A percentile compares a stretch with the other conserved stretches of the same genome.
These are phyloP conservation scores for Trissolcus basalis DNA, from an alignment of 1,140 invertebrate species.

Conservation along the genomic window DNA sequence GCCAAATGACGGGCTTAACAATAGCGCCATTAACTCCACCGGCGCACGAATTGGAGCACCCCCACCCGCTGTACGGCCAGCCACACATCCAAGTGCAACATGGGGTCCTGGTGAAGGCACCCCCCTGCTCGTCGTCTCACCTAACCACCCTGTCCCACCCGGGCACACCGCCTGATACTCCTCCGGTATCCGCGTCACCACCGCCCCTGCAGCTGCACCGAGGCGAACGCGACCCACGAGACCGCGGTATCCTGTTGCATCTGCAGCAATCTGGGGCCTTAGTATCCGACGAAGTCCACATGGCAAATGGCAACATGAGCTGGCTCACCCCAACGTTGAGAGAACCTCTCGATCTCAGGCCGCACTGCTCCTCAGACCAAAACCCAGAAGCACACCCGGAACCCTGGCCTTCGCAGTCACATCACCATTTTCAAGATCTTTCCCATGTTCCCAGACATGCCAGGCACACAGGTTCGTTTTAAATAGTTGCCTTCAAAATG, in stretches of 20 bases:
- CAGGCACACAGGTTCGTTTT: conserved; percentile 66
- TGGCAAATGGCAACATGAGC: conserved; percentile 77
- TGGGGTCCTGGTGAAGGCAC: conserved; percentile 68
- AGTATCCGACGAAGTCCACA: conserved; percentile 67
- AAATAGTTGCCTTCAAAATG: neutral
- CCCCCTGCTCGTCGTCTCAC: conserved; percentile 66
- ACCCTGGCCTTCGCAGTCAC: conserved; percentile 66
- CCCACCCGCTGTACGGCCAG: conserved; percentile 73
- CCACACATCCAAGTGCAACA: conserved; percentile 70
- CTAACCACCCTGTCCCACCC: conserved; percentile 77
- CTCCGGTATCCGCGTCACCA: conserved; percentile 79
- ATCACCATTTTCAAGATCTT: conserved; percentile 73
- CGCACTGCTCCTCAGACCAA: conserved; percentile 78
- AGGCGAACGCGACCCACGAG: conserved; percentile 63
- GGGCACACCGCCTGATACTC: conserved; percentile 87
- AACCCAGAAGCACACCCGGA: conserved; percentile 63
- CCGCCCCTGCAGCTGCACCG: conserved; percentile 77
- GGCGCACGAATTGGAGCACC: conserved; percentile 77
- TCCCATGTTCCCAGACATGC: conserved; percentile 65
- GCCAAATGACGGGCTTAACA: conserved; percentile 62
- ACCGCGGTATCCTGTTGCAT: conserved; percentile 64
- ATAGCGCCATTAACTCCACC: conserved; percentile 79
- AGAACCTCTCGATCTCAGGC: conserved; percentile 88
- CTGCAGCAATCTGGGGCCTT: conserved; percentile 64
- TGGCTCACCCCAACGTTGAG: conserved; percentile 84